Conservation (phyloP, 1,140 invertebrate genomes). For the Anadara kagoshimensis region DNA sequence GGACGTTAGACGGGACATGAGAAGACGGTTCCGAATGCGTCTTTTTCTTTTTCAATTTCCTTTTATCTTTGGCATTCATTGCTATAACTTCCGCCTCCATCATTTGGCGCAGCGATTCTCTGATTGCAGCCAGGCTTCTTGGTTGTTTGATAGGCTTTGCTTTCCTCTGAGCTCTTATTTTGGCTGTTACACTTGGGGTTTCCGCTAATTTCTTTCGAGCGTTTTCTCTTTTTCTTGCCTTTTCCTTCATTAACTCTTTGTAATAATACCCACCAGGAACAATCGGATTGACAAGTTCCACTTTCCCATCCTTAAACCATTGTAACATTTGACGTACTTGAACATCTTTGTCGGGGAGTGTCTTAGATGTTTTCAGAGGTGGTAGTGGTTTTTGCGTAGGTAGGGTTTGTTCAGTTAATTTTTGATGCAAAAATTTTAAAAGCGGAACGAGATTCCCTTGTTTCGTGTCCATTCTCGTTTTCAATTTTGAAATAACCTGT, state of each 20-base stretch:
- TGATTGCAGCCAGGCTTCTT: constrained; percentile 60
- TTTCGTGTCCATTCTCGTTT: constrained; percentile 50
- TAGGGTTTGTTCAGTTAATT: constrained; percentile 55
- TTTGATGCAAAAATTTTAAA: constrained; percentile 55
- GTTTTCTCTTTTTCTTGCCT: constrained; percentile 50
- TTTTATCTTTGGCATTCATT: constrained; percentile 15
- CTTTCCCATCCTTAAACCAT: constrained; percentile 57
- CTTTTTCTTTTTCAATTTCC: constrained; percentile 15
- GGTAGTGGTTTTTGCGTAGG: constrained; percentile 50
- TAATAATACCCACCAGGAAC: constrained; percentile 61
- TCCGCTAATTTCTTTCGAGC: constrained; percentile 12
- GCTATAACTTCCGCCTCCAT: constrained; percentile 58
- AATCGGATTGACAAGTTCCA: constrained; percentile 46
- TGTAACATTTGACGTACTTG: constrained; percentile 59
- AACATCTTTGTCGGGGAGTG: constrained; percentile 54
- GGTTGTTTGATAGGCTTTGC: constrained; percentile 43
- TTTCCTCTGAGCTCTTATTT: constrained; percentile 24
- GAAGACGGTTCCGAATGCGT: neutral
- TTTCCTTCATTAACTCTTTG: constrained; percentile 65
- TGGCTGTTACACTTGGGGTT: constrained; percentile 22
- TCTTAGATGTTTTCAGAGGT: constrained; percentile 58
- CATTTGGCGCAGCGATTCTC: constrained; percentile 60
- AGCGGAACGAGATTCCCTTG: constrained; percentile 59
- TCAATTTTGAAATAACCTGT: constrained; percentile 61
- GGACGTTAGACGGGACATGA: neutral